Evolutionary conservation across 1,140 invertebrate species (phyloP).

Genomic region (Vanessa tameamea): DNA sequence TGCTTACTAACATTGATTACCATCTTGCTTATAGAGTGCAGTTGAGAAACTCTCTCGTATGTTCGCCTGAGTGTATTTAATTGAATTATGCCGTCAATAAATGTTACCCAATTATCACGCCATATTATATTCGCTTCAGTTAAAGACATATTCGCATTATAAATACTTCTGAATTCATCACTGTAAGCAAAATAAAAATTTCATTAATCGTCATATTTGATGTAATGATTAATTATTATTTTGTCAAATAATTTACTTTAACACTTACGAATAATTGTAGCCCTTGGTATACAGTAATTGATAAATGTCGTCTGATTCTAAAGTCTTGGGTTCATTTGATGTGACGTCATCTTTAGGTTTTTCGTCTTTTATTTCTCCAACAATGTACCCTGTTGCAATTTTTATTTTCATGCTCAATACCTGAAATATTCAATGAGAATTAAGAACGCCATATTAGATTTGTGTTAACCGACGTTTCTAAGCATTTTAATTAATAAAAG

Average conservation of each 20-base stretch:
- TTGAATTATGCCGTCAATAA: constrained; percentile 51
- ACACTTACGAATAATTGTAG: constrained; percentile 42
- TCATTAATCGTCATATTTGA: neutral
- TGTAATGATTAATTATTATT: neutral
- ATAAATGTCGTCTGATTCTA: constrained; percentile 41
- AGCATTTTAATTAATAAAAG: too few relatives aligned
- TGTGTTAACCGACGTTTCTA: too few relatives aligned
- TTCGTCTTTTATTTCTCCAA: constrained; percentile 11
- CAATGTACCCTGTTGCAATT: constrained; percentile 34
- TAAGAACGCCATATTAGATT: too few relatives aligned
- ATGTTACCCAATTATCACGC: constrained; percentile 53
- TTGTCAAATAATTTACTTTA: neutral
- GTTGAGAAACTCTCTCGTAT: constrained; percentile 39
- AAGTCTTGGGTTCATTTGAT: constrained; percentile 7
- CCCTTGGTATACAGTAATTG: constrained; percentile 37
- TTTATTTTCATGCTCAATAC: constrained; percentile 40
- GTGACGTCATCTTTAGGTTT: constrained; percentile 7
- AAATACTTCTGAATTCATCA: constrained; percentile 46
- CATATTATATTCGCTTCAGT: constrained; percentile 44
- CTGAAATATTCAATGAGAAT: constrained; percentile 21
- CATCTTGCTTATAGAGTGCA: constrained; percentile 42
- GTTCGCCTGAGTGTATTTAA: constrained; percentile 37
- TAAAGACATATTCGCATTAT: constrained; percentile 39
- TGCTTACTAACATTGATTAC: constrained; percentile 41
- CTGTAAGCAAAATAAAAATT: constrained; percentile 38